Conservation (phyloP, 2,888 invertebrate species). For the Coelopa pilipes region DNA sequence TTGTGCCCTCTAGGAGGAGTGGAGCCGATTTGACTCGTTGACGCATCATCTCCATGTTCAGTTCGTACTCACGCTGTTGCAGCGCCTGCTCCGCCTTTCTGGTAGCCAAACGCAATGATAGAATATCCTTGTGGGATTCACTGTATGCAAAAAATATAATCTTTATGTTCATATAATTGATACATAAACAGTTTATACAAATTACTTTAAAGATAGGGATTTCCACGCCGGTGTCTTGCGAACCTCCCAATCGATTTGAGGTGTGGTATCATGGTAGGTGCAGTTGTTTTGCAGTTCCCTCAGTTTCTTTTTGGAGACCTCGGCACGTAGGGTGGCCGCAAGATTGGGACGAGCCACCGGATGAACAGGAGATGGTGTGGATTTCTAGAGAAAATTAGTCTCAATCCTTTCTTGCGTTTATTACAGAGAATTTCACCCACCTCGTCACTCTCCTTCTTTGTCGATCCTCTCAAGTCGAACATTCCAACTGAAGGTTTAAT, state of each 20-base stretch:
- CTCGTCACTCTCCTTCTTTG: constrained; percentile 24
- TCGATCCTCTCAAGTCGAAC: constrained; percentile 46
- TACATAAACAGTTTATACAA: neutral
- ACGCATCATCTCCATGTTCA: constrained; percentile 65
- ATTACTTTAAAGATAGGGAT: constrained; percentile 60
- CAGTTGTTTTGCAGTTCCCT: constrained; percentile 59
- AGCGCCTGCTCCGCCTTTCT: constrained; percentile 64
- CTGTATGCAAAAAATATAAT: constrained; percentile 45
- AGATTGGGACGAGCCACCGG: constrained; percentile 65
- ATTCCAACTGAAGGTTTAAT: constrained; percentile 49
- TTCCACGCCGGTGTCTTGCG: constrained; percentile 66
- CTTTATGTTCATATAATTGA: neutral
- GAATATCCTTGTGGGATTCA: constrained; percentile 63
- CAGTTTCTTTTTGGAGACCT: constrained; percentile 61
- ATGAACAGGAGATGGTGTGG: constrained; percentile 60
- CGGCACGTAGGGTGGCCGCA: constrained; percentile 64
- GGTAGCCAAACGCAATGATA: constrained; percentile 62
- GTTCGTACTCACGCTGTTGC: constrained; percentile 62
- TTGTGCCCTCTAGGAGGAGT: constrained; percentile 61
- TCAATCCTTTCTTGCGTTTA: constrained; percentile 35
- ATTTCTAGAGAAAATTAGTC: constrained; percentile 35
- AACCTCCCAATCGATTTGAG: constrained; percentile 64
- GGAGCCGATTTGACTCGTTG: constrained; percentile 65
- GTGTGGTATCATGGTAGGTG: constrained; percentile 54
- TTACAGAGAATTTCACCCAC: constrained; percentile 2